These are phyloP conservation scores for Cerastis leucographa DNA, from an alignment of 2,888 invertebrate species.

Conservation along the genomic window DNA sequence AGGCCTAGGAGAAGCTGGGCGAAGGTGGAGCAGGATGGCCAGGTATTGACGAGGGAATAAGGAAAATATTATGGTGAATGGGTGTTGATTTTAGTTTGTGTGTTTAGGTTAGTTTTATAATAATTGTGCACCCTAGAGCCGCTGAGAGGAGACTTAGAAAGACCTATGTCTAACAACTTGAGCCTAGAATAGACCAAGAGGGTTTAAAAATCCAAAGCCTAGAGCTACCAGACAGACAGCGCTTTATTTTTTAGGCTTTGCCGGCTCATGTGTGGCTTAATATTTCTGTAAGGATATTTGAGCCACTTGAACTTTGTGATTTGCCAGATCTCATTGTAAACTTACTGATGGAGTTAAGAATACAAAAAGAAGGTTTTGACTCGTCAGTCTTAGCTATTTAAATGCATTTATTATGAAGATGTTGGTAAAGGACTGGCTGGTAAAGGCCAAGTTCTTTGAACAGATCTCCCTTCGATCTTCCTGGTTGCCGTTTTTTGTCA, in stretches of 20 bases:
- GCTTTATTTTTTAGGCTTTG: neutral
- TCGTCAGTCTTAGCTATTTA: neutral
- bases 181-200: too few relatives aligned
- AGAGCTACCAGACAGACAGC: neutral
- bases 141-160: neutral
- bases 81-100: conserved; percentile 29
- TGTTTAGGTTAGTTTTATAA: conserved; percentile 3
- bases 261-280: neutral
- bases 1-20: conserved; percentile 84
- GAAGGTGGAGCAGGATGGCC: conserved; percentile 84
- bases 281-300: neutral
- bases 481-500: neutral
- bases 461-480: neutral
- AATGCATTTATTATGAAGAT: neutral
- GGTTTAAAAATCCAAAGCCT: neutral
- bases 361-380: neutral
- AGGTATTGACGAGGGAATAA: conserved; percentile 74
- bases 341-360: neutral
- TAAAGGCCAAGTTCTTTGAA: neutral
- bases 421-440: neutral
- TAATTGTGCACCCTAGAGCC: neutral
- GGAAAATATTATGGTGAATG: conserved; percentile 31
- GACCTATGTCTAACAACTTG: neutral
- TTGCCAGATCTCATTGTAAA: neutral
- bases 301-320: neutral